Base-by-base conservation (phyloP, 2,113 vertebrate genomes). In the Prochilodus magdalenae region DNA sequence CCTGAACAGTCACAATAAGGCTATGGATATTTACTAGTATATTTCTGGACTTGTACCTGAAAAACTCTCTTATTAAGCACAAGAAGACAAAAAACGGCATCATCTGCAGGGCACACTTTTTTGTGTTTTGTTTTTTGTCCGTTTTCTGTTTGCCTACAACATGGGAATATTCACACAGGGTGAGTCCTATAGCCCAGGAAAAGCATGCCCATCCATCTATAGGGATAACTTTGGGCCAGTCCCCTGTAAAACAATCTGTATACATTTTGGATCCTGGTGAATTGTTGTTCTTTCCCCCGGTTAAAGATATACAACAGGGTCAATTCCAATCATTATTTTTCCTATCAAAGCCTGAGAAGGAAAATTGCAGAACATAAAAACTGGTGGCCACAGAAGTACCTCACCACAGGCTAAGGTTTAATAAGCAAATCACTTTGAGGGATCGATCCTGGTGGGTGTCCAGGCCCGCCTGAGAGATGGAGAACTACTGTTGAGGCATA, bases 321-420 rank as follows among this genome's bases (percentile, higher is more conserved):
- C n/a, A n/a, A 85, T 81, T 77, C 69, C 11, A 62, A 49, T 81
- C 87, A 75, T 89, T 51, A 59, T 75, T 87, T n/a, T 87, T 77
- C 73, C 88, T 84, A 90, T 91, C 86, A 89, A 87, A 80, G 83
- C 73, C 71, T n/a, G 22, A 77, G 79, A 4, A 7, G 44, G 66
- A 86, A 79, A 79, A 88, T 62, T 14, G 73, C 77, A 29, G 6
- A 74, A 66, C 83, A n/a, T n/a, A 79, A 85, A 70, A 33, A 18
- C 84, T 76, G 84, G 72, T 78, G 86, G 89, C 76, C 27, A 30
- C 73, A 73, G 47, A 88, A 85, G 67, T 84, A 85, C 81, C 87
- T 88, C 77, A 88, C 85, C 79, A 83, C 85, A 76, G 88, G n/a
- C n/a, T 88, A 91, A 93, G 91, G 89, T 92, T n/a, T 91, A 91